phyloP scores from a whole-genome alignment of 2,113 vertebrate species.

The Meleagris gallopavo region DNA sequence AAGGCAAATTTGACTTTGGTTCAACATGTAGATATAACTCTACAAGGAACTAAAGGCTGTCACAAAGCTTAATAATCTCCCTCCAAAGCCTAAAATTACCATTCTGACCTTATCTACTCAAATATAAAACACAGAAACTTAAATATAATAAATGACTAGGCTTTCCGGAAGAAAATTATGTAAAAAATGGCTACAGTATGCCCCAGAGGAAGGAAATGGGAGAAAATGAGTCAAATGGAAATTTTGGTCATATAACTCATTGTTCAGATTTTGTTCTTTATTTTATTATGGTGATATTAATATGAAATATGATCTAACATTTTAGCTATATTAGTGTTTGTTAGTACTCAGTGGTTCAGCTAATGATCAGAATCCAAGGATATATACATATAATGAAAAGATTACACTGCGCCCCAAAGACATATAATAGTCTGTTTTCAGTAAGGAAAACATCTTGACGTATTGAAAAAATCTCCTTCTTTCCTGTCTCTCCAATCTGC shows the following conservation, averaged over 20 bases:
- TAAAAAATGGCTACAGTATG: neutral
- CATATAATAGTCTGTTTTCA: neutral
- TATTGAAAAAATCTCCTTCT: neutral
- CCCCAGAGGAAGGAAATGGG: neutral
- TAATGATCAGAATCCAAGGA: neutral
- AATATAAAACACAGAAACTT: neutral
- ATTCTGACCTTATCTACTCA: neutral
- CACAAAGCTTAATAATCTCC: neutral
- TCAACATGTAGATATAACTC: neutral
- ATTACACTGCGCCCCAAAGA: neutral
- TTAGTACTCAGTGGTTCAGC: neutral
- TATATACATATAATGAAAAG: neutral
- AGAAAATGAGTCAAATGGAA: neutral
- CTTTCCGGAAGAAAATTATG: neutral
- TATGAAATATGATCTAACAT: neutral
- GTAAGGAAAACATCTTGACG: neutral
- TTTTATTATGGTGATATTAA: neutral
- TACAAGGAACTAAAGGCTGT: neutral
- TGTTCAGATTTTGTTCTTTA: neutral
- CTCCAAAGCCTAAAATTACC: neutral
- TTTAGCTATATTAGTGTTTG: neutral
- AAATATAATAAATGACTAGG: neutral
- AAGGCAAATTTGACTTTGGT: neutral
- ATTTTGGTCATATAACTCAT: neutral
- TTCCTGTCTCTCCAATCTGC: neutral